These are phyloP conservation scores for Echiichthys vipera DNA, from an alignment of 2,797 vertebrate species.

Conservation along the genomic window DNA sequence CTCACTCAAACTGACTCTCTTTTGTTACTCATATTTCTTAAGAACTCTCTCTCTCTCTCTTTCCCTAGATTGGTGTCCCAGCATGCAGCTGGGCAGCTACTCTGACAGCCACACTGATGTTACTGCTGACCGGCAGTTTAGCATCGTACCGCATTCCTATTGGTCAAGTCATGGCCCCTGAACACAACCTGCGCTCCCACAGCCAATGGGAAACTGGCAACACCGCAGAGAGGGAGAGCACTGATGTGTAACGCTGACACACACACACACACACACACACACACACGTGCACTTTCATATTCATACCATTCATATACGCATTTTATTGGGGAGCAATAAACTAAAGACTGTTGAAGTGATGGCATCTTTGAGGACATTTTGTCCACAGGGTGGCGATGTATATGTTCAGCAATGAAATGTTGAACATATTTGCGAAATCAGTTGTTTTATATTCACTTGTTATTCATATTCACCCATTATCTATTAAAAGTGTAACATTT, in stretches of 20 bases:
- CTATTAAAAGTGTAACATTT: not conserved
- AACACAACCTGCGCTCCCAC: conserved; percentile 61
- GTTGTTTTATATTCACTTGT: no score
- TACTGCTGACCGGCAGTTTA: conserved; percentile 75
- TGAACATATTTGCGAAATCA: not conserved
- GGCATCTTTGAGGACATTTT: not conserved
- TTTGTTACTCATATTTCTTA: conserved; percentile 2
- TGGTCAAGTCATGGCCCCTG: conserved; percentile 73
- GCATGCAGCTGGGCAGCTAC: conserved; percentile 83
- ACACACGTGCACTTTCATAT: not conserved
- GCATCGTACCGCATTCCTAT: conserved; percentile 71
- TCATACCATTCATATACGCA: no score
- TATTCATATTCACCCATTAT: conserved; percentile 3
- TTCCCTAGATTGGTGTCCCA: conserved; percentile 78
- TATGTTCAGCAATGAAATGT: not conserved
- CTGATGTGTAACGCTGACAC: conserved; percentile 57
- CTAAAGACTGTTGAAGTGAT: no score
- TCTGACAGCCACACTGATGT: conserved; percentile 73
- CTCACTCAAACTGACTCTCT: not conserved
- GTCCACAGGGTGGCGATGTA: conserved; percentile 11
- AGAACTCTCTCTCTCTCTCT: not conserved
- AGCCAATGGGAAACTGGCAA: conserved; percentile 67
- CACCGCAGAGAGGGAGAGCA: conserved; percentile 48
- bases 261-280: conserved; percentile 10
- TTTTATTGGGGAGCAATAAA: no score